Percentiles rank a stretch among this genome's conserved stretches.
These are phyloP conservation scores for Leucopsar rothschildi DNA, from an alignment of 2,113 vertebrate species.

Conservation along the genomic window DNA sequence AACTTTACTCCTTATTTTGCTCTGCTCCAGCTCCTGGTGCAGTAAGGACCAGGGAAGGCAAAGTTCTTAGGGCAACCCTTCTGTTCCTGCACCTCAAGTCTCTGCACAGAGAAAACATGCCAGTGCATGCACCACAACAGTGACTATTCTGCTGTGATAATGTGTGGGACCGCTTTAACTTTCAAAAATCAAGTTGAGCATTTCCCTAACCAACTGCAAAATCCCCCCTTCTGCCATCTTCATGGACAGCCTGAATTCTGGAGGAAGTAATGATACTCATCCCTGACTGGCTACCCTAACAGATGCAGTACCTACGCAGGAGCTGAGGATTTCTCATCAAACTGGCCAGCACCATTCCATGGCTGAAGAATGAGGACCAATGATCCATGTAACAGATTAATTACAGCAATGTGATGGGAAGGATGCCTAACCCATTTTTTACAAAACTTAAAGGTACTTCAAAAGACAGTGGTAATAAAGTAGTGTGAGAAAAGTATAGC, in stretches of 20 bases:
- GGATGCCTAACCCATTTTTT: neutral
- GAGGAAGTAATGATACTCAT: accelerated
- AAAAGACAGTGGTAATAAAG: neutral
- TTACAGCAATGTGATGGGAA: neutral
- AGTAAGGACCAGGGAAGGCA: accelerated
- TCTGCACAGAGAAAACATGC: neutral
- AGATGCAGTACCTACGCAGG: neutral
- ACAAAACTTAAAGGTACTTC: neutral
- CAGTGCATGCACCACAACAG: accelerated
- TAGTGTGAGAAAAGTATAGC: neutral
- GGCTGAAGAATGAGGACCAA: neutral
- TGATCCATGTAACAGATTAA: neutral
- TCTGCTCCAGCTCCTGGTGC: neutral
- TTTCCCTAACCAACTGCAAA: neutral
- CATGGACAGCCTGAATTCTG: neutral
- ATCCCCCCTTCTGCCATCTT: neutral
- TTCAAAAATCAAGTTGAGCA: neutral
- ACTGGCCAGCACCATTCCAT: neutral
- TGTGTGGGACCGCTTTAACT: neutral
- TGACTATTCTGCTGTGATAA: neutral
- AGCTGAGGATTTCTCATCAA: neutral
- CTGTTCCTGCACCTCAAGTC: neutral
- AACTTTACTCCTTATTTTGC: neutral
- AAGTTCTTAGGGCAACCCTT: neutral
- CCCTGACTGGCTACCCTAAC: neutral